These are phyloP conservation scores for Sternarchorhynchus goeldii DNA, from an alignment of 2,797 vertebrate genomes.

Conservation along the genomic window DNA sequence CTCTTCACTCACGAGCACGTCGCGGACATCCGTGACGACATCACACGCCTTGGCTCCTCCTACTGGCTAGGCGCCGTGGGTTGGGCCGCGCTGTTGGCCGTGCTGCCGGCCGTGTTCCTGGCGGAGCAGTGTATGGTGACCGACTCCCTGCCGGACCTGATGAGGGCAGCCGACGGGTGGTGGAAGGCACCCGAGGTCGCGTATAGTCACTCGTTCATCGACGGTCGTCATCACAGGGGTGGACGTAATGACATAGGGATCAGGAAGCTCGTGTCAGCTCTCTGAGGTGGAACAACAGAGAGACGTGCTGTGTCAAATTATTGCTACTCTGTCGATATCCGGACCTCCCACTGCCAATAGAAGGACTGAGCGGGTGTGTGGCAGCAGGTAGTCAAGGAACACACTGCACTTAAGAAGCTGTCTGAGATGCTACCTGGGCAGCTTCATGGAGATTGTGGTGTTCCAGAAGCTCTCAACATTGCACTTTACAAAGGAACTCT, in stretches of 20 bases:
- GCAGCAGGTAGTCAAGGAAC: not conserved
- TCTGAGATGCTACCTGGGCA: too few relatives aligned
- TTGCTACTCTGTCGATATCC: conserved; percentile 15
- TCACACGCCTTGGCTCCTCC: conserved; percentile 69
- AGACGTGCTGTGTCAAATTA: not conserved
- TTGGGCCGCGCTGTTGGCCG: conserved; percentile 67
- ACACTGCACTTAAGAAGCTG: not conserved
- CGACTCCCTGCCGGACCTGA: conserved; percentile 69
- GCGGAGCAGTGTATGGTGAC: conserved; percentile 70
- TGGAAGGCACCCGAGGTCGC: conserved; percentile 43
- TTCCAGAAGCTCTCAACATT: conserved; percentile 1
- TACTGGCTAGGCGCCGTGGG: conserved; percentile 74
- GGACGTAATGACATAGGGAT: conserved; percentile 31
- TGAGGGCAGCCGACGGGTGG: conserved; percentile 62
- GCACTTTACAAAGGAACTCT: conserved; percentile 12
- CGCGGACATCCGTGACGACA: conserved; percentile 66
- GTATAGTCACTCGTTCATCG: conserved; percentile 54
- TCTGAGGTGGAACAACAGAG: conserved; percentile 52
- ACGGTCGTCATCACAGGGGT: conserved; percentile 27
- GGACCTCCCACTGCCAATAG: not conserved
- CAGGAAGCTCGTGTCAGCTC: conserved; percentile 59
- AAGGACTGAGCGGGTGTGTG: not conserved
- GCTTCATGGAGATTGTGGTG: conserved; percentile 7
- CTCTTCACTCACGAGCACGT: conserved; percentile 76
- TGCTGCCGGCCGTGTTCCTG: conserved; percentile 62